A percentile compares a stretch with the other conserved stretches of the same genome.
Evolutionary conservation across 2,113 vertebrate species (phyloP).

Genomic region (Odontophorus gujanensis): DNA sequence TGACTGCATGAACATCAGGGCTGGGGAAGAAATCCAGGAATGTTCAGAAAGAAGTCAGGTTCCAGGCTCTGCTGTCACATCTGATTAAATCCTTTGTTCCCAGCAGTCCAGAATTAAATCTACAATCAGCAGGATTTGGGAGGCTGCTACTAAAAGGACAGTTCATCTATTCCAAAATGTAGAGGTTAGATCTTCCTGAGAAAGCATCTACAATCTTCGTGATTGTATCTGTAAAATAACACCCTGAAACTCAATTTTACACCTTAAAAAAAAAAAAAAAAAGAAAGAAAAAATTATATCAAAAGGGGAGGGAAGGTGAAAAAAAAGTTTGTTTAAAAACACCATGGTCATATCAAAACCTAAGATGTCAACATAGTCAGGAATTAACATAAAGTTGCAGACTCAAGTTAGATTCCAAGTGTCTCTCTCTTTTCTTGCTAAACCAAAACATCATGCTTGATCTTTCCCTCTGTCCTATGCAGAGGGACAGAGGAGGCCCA

Average conservation of each 20-base stretch:
- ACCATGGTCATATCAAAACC: not conserved
- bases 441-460: not conserved
- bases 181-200: not conserved
- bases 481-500: not conserved
- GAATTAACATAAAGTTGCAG: not conserved
- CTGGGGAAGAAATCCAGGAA: not conserved
- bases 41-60: not conserved
- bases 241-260: not conserved
- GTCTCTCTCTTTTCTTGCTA: not conserved
- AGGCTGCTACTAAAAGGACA: not conserved
- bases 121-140: not conserved
- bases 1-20: not conserved
- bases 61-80: not conserved
- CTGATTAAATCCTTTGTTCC: not conserved
- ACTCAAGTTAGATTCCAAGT: not conserved
- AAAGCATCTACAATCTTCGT: not conserved
- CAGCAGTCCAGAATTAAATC: not conserved
- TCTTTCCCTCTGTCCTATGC: not conserved
- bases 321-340: not conserved
- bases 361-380: not conserved
- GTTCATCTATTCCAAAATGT: not conserved
- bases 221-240: not conserved
- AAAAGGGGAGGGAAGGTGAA: rapidly evolving
- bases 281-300: too few species aligned
- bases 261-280: not conserved